These are phyloP conservation scores for Caenorhabditis wallacei DNA, from an alignment of 2,888 invertebrate genomes.

Conservation along the genomic window DNA sequence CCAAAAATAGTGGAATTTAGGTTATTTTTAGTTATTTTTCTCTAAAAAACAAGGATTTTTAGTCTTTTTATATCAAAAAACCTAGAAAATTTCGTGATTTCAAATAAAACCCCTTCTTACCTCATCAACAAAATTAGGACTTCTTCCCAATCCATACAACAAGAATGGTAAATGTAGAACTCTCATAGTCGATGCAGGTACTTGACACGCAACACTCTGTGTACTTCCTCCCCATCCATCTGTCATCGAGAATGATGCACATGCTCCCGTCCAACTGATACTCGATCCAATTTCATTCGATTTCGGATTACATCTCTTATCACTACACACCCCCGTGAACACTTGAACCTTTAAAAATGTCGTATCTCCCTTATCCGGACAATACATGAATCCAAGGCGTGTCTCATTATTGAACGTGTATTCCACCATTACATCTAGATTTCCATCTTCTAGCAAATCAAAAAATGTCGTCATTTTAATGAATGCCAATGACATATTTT, in stretches of 20 bases:
- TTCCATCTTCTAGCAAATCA: conserved; percentile 80
- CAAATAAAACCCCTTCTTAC: not conserved
- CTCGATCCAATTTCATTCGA: conserved; percentile 76
- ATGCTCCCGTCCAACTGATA: conserved; percentile 82
- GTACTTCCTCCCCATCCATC: conserved; percentile 74
- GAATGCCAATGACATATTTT: conserved; percentile 64
- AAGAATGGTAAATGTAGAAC: conserved; percentile 95
- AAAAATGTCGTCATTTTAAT: conserved; percentile 68
- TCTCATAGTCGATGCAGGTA: conserved; percentile 84
- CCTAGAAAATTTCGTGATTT: too few relatives aligned
- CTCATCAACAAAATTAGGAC: conserved; percentile 92
- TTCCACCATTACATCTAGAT: conserved; percentile 81
- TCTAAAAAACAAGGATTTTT: too few relatives aligned
- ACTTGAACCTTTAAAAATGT: conserved; percentile 83
- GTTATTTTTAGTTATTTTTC: too few relatives aligned
- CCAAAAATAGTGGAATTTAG: too few relatives aligned
- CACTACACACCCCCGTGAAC: conserved; percentile 75
- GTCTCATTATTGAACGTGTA: conserved; percentile 66
- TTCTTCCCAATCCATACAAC: conserved; percentile 96
- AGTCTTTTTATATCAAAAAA: too few relatives aligned
- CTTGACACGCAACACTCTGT: conserved; percentile 77
- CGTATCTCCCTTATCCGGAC: conserved; percentile 81
- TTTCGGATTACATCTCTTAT: conserved; percentile 54
- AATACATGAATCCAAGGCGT: conserved; percentile 62
- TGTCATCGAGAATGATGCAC: conserved; percentile 78